Base-by-base conservation (phyloP, 1,140 invertebrate species). In the Hylyphantes graminicola region DNA sequence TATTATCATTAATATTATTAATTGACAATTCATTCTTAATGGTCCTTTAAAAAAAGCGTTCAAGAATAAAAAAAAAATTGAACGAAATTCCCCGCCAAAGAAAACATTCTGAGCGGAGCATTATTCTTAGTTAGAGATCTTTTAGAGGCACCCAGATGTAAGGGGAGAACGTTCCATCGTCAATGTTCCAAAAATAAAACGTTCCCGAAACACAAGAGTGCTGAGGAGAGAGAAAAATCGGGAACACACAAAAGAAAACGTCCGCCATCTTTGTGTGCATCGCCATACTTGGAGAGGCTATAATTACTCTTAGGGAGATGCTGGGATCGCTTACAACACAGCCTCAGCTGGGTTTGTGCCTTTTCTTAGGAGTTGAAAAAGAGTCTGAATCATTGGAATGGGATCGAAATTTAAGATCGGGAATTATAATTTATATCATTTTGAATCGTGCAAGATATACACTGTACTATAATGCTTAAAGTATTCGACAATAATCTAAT, bases 231-330 rank as follows among this genome's bases (percentile, higher is more conserved):
- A 81, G 76, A 75, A 48, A 81, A 81, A 63, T 61, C 54, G 79
- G 73, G 68, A 73, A 51, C 79, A 81, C 67, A 61, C 55, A 72
- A 81, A 81, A 73, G 68, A 70, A 70, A 76, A 81, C 79, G 35
- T 8, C 67, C 79, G 79, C 79, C 79, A 81, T 81, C 15, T 81
- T 81, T 48, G 59, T 12, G 67, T 35, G 35, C 48, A 72, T 48
- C 13, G 67, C 79, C 79, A 64, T 81, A 64, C 73, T 81, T 81
- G 79, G 79, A 5, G 64, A 81, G 21, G 79, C 79, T 81, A 81
- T 73, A 81, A 72, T 73, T 73, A 81, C 19, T 53, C 68, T 50
- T 50, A n/a, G 21, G 67, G 17, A 53, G 10, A 70, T 81, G 79
- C 79, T 12, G 67, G 79, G 72, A 73, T 81, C 79, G 35, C 35